Evolutionary conservation across 2,888 invertebrate species (phyloP), one percentile per base, ranked within the genome.

Genomic region (Ditula angustiorana): DNA sequence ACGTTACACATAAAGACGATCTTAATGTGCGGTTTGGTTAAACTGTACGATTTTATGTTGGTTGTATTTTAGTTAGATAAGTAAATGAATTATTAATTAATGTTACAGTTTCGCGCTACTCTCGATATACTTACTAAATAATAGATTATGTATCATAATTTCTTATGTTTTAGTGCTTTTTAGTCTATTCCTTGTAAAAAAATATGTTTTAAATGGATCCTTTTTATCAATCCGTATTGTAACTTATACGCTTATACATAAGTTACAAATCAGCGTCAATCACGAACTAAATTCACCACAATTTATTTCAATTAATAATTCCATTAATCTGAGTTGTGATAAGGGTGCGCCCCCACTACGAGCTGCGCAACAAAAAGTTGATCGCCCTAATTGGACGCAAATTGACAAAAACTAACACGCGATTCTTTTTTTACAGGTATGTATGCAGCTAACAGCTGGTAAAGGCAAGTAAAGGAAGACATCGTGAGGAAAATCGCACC

Each of bases 261-360:
- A 35, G 19, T n/a, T n/a, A 50, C 37, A 62, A 58, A 63, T 61
- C 55, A 55, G 11, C 47, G 37, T 61, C 61, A 61, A 44, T 55
- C 55, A 50, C 33, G 23, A 16, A 7, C 50, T 23, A 19, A 24
- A 24, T 44, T 23, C 21, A 37, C 56, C 41, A 57, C 49, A 57
- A 62, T 80, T 79, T 79, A 79, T 80, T 83, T 84, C 83, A 83
- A 85, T 85, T 80, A 83, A 77, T 74, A 72, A 66, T 75, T 72
- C 78, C 80, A 83, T 85, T 82, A 82, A 82, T 84, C 81, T 82
- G 77, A 82, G 78, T 56, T 56, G 28, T 47, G 61, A 60, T 77
- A 77, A 71, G 76, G 79, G 77, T 69, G 73, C 64, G 70, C 62
- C 72, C 28, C 28, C 26, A 35, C n/a, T n/a, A n/a, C n/a, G n/a